These are phyloP conservation scores for Neosilurus hyrtlii DNA, from an alignment of 2,797 vertebrate species.

Conservation along the genomic window DNA sequence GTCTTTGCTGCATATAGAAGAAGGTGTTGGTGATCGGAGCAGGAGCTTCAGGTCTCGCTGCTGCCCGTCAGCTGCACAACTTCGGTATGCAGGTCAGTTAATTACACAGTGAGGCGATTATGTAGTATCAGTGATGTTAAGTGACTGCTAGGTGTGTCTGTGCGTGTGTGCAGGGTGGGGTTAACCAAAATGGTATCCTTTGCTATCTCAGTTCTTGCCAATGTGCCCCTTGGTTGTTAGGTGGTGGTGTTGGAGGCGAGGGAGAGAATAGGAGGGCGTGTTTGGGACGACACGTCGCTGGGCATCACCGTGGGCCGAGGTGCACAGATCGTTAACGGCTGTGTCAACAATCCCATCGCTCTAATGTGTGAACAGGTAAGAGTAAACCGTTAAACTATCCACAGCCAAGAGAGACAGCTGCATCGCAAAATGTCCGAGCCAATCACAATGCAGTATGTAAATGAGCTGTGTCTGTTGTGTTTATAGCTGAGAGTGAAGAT, in stretches of 20 bases:
- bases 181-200: background rate
- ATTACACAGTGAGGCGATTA: too few species aligned
- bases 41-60: constrained; percentile 90
- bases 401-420: too few species aligned
- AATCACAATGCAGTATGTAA: background rate
- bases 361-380: constrained; percentile 98
- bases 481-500: constrained; percentile 89
- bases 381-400: background rate
- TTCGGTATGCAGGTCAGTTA: constrained; percentile 89
- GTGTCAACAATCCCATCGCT: constrained; percentile 92
- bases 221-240: constrained; percentile 62
- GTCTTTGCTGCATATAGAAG: constrained; percentile 71
- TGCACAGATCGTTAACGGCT: constrained; percentile 95
- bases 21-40: constrained; percentile 89
- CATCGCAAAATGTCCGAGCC: background rate
- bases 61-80: constrained; percentile 91
- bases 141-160: background rate
- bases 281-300: constrained; percentile 89
- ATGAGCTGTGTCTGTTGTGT: background rate
- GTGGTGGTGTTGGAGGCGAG: constrained; percentile 91
- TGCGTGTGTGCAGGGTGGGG: background rate
- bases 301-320: constrained; percentile 86
- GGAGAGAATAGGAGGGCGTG: constrained; percentile 90
- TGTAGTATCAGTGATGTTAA: background rate
- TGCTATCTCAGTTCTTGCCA: background rate